Base-by-base conservation (phyloP, 2,113 vertebrate genomes). In the Oryzias celebensis region DNA sequence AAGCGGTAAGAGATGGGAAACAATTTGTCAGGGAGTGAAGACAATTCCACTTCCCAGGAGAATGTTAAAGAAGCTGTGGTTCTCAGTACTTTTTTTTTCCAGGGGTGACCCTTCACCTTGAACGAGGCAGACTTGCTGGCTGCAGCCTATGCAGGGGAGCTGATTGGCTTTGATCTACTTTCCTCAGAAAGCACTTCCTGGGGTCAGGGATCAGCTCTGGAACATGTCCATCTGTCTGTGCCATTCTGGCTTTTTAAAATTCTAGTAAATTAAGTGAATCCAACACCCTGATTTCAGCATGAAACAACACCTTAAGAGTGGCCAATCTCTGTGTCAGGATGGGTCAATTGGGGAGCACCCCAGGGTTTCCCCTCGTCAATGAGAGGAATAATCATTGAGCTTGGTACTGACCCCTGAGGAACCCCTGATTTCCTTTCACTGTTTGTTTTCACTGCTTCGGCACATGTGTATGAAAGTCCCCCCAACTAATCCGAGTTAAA, bases 151-250 rank as follows among this genome's bases (percentile, higher is more conserved):
- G 71, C 58, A 41, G 90, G 82, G 89, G 87, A 89, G 89, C 87
- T 84, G 87, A 91, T 88, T 86, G 86, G 86, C 91, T 92, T 92
- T 92, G 91, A 92, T 92, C 90, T 87, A 58, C 78, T 77, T 36
- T 80, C 60, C 83, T 65, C 73, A 68, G 81, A 84, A 87, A 89
- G 87, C 83, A 86, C 89, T 92, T 91, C 90, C 90, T 90, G 81
- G 82, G 90, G 89, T 88, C 87, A 85, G 56, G 79, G 90, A 87
- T 90, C 81, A 14, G 58, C 71, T 90, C 91, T 92, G 90, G 88
- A 91, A 91, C 84, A 90, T 90, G 85, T 91, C 87, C 83, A 80
- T 89, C 86, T 87, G 82, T 89, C 89, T 73, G 78, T 83, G 83
- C 80, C 83, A 84, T 89, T 91, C 89, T 85, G 74, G 75, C 85